phyloP scores from a whole-genome alignment of 2,797 vertebrate species.

The Triplophysa bombifrons region DNA sequence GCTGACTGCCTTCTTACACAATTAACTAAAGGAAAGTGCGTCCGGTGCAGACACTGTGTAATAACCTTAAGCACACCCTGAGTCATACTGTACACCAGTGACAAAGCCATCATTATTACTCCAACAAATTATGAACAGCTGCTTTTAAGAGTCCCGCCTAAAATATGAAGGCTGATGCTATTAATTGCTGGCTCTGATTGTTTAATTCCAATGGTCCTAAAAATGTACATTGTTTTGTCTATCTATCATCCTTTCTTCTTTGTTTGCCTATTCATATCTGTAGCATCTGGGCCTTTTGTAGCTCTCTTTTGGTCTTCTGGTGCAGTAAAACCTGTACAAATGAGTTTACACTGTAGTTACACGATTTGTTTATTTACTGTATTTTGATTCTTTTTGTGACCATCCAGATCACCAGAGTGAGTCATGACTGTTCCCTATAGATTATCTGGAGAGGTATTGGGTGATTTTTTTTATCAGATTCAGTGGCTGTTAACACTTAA shows the following conservation, averaged over 20 bases:
- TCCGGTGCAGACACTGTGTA: neutral
- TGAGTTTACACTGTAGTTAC: neutral
- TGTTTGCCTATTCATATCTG: neutral
- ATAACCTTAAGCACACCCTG: neutral
- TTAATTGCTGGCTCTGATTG: neutral
- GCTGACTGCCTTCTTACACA: neutral
- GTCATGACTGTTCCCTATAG: neutral
- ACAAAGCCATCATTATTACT: neutral
- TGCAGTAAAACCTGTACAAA: neutral
- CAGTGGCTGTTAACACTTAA: neutral
- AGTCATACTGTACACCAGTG: neutral
- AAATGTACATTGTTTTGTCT: neutral
- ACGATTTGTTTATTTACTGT: neutral
- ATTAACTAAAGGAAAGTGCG: neutral
- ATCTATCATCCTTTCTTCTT: neutral
- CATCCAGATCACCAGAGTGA: neutral
- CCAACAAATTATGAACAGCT: neutral
- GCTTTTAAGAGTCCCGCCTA: neutral
- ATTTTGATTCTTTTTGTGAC: neutral
- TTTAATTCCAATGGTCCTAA: neutral
- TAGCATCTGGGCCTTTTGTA: neutral
- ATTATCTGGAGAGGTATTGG: neutral
- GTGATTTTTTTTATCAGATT: neutral
- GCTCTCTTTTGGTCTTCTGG: neutral
- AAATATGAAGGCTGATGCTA: neutral